Evolutionary conservation across 2,797 vertebrate species (phyloP), one percentile per base, ranked within the genome.

Genomic region (Botia kubotai): DNA sequence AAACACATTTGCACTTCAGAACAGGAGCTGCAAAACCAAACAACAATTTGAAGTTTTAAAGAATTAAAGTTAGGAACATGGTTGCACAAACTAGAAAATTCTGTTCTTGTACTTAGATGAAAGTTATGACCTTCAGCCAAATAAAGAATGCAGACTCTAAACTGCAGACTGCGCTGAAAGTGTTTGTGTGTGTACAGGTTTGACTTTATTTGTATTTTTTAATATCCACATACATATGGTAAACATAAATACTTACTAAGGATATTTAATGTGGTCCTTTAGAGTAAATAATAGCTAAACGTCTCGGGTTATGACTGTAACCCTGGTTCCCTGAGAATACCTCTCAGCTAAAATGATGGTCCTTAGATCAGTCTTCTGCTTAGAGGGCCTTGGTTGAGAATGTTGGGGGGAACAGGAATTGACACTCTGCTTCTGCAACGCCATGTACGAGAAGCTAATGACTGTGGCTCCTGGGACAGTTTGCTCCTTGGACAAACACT

Each of bases 1-100:
- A 77, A 65, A 79, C 21, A 69, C 33, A 50, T n/a, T 72, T 33
- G 43, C 53, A 58, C 79, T 57, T 72, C 46, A 11, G 33, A 58
- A 52, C n/a, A 50, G 60, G 10, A n/a, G 12, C 21, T 21, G 29
- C 21, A 63, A 63, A 48, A 11, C 23, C n/a, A 29, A 55, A 76
- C 29, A 55, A 66, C 23, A 6, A 43, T n/a, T 39, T 39, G 8
- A 68, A 57, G n/a, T 63, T 50, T 53, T 53, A 14, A 3, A 12
- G 66, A 33, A 75, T 36, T 26, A 52, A 63, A 29, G 26, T 8
- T 10, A 19, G 11, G 26, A 63, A 29, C 26, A 14, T 13, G 21
- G 21, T 60, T 48, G 17, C 57, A 63, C 16, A 68, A 55, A 33
- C 52, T 57, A 23, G 3, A 3, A 58, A 58, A 23, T 10, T 58